These are phyloP conservation scores for Corticium candelabrum DNA, from an alignment of 37 sponge, comb jelly and placozoan genomes.

Conservation along the genomic window DNA sequence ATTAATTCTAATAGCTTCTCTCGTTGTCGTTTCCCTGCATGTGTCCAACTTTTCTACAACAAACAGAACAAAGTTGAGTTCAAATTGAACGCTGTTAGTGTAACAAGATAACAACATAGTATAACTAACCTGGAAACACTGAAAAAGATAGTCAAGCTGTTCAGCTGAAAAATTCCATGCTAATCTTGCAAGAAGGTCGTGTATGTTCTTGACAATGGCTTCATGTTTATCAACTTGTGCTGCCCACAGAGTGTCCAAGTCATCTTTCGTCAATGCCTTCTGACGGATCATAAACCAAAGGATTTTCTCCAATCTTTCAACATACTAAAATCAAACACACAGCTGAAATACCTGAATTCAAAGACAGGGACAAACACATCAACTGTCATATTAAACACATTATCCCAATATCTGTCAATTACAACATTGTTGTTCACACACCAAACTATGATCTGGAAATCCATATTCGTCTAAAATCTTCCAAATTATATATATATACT, in stretches of 20 bases:
- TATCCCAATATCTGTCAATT: too few species aligned
- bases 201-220: constrained; percentile 94
- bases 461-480: too few species aligned
- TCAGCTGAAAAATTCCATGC: constrained; percentile 95
- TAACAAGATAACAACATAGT: background rate
- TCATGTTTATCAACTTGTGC: constrained; percentile 79
- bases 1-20: constrained; percentile 96
- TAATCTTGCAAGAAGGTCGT: constrained; percentile 84
- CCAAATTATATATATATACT: too few species aligned
- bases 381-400: too few species aligned
- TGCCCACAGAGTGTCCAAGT: constrained; percentile 85
- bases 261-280: constrained; percentile 58
- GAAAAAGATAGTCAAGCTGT: constrained; percentile 84
- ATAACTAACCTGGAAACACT: constrained; percentile 70
- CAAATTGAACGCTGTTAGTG: background rate
- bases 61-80: too few species aligned
- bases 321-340: too few species aligned
- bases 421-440: too few species aligned
- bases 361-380: too few species aligned
- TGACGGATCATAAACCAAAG: constrained; percentile 74
- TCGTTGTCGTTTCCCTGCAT: constrained; percentile 66
- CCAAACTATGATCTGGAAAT: too few species aligned
- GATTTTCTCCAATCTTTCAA: constrained; percentile 87
- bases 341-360: too few species aligned
- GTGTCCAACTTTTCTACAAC: constrained; percentile 89